Percentiles rank a stretch among this genome's conserved stretches.
Conservation (phyloP, 2,888 invertebrate species). For the Idaea biselata region DNA sequence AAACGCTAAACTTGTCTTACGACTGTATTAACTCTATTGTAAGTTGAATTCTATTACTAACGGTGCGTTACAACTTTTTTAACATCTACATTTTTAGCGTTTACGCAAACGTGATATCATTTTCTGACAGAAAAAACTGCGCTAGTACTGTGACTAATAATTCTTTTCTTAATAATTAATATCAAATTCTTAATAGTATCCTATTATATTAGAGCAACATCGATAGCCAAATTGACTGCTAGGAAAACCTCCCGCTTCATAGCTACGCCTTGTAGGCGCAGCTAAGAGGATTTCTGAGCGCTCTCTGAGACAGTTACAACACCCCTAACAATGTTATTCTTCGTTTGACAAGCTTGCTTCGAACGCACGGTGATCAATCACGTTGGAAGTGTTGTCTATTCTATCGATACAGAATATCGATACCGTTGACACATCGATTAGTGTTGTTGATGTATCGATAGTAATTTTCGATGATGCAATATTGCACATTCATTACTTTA, state of each 20-base stretch:
- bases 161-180: too few relatives aligned
- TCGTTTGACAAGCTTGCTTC: slow-evolving; percentile 66
- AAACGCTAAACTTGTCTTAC: too few relatives aligned
- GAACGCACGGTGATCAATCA: slow-evolving; percentile 70
- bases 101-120: too few relatives aligned
- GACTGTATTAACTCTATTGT: too few relatives aligned
- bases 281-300: slow-evolving; percentile 64
- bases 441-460: slow-evolving; percentile 27
- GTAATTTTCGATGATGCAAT: not conserved
- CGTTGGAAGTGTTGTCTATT: slow-evolving; percentile 52
- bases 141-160: too few relatives aligned
- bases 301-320: slow-evolving; percentile 67
- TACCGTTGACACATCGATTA: slow-evolving; percentile 39
- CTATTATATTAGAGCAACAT: too few relatives aligned
- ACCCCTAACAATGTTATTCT: slow-evolving; percentile 76
- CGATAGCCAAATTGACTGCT: not conserved
- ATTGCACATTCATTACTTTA: slow-evolving; percentile 1
- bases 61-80: too few relatives aligned
- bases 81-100: too few relatives aligned
- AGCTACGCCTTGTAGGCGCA: slow-evolving; percentile 26
- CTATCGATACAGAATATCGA: slow-evolving; percentile 37
- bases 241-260: not conserved
- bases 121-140: too few relatives aligned
- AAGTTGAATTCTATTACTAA: too few relatives aligned
- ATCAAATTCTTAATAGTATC: too few relatives aligned